These are phyloP conservation scores for Oncopeltus fasciatus DNA, from an alignment of 1,140 invertebrate species.

Conservation along the genomic window DNA sequence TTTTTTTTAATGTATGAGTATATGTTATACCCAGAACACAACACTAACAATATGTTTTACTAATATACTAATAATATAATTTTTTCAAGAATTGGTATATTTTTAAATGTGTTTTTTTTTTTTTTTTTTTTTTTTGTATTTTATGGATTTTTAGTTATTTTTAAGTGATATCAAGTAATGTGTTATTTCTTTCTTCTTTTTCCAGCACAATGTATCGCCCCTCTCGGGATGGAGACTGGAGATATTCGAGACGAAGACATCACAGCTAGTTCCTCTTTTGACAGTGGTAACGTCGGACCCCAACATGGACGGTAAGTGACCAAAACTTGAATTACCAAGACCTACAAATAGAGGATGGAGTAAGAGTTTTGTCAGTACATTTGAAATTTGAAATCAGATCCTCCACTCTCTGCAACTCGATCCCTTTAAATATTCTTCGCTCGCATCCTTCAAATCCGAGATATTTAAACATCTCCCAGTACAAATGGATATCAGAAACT, in stretches of 20 bases:
- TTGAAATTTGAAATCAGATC: too few relatives aligned
- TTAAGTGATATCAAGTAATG: too few relatives aligned
- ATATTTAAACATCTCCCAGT: too few relatives aligned
- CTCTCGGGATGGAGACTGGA: constrained; percentile 46
- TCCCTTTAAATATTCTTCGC: too few relatives aligned
- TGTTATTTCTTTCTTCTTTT: constrained; percentile 25
- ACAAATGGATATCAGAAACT: too few relatives aligned
- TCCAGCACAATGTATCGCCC: constrained; percentile 36
- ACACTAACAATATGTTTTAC: neutral
- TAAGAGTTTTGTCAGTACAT: too few relatives aligned
- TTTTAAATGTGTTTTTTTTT: neutral
- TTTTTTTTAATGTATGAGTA: neutral
- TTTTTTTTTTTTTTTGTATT: neutral
- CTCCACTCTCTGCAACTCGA: too few relatives aligned
- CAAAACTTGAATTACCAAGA: neutral
- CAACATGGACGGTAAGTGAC: constrained; percentile 41
- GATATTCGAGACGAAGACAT: constrained; percentile 42
- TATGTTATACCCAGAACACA: neutral
- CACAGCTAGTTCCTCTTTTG: constrained; percentile 43
- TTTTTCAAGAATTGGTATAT: neutral
- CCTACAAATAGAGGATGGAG: too few relatives aligned
- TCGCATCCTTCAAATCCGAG: too few relatives aligned
- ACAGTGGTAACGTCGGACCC: constrained; percentile 41
- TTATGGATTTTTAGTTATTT: too few relatives aligned
- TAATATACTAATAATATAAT: neutral